phyloP scores from a whole-genome alignment of 2,888 invertebrate species.

The Meganola albula region DNA sequence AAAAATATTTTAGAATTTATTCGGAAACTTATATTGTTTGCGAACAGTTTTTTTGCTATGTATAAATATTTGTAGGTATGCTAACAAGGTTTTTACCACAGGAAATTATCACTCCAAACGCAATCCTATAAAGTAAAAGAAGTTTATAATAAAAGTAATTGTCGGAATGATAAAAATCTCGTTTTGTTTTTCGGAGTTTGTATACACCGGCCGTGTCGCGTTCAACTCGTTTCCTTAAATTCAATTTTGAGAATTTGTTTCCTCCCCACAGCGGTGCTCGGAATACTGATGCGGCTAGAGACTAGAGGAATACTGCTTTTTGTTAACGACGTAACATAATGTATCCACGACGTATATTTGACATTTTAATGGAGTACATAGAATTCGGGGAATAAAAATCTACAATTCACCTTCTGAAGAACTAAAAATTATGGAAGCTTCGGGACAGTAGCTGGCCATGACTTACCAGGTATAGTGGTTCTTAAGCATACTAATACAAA shows the following conservation, averaged over 20 bases:
- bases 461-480: too few species aligned
- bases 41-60: too few species aligned
- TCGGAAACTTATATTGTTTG: background rate
- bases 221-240: slow-evolving; percentile 77
- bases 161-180: slow-evolving; percentile 71
- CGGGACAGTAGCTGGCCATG: too few species aligned
- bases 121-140: slow-evolving; percentile 19
- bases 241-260: slow-evolving; percentile 78
- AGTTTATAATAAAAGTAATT: slow-evolving; percentile 54
- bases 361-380: slow-evolving; percentile 35
- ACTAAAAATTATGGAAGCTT: too few species aligned
- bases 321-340: slow-evolving; percentile 51
- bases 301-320: slow-evolving; percentile 42
- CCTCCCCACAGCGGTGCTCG: slow-evolving; percentile 63
- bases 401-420: too few species aligned
- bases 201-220: slow-evolving; percentile 72
- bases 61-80: too few species aligned
- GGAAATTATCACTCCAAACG: background rate
- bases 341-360: slow-evolving; percentile 40
- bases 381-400: too few species aligned
- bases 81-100: background rate
- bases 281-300: slow-evolving; percentile 67
- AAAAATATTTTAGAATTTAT: background rate
- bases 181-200: slow-evolving; percentile 64
- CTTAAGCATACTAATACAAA: too few species aligned